These are phyloP conservation scores for Pterocles burchelli DNA, from an alignment of 2,113 vertebrate species.

Conservation along the genomic window DNA sequence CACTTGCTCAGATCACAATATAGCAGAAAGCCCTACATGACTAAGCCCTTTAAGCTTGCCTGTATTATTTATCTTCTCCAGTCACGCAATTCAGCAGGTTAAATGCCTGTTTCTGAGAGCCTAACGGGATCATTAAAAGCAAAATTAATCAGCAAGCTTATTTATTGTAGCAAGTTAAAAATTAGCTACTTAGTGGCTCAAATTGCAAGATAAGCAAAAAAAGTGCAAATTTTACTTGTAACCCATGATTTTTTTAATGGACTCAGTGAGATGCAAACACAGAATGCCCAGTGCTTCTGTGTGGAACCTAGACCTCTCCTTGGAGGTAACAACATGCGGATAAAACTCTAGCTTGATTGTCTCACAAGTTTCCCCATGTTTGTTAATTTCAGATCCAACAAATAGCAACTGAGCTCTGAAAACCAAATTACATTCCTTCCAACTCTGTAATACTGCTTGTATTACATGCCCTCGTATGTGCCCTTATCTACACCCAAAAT, in stretches of 20 bases:
- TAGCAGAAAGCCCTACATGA: neutral
- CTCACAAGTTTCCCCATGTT: neutral
- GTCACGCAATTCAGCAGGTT: neutral
- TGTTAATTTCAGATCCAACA: neutral
- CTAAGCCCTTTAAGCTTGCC: neutral
- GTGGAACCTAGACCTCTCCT: neutral
- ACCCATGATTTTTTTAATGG: neutral
- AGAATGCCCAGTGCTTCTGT: neutral
- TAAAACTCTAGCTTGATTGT: neutral
- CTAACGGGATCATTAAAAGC: neutral
- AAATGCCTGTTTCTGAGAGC: neutral
- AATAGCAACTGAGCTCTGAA: neutral
- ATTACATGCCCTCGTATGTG: neutral
- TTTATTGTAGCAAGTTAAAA: neutral
- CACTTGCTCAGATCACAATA: neutral
- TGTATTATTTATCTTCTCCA: neutral
- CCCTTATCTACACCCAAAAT: neutral
- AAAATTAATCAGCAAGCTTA: neutral
- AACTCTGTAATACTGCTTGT: neutral
- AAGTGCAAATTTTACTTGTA: neutral
- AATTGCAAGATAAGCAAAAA: neutral
- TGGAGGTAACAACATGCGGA: neutral
- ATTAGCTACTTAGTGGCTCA: neutral
- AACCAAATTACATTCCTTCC: neutral
- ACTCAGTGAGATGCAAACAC: neutral